Conservation (phyloP, 2,797 vertebrate species). For the Notolabrus celidotus region DNA sequence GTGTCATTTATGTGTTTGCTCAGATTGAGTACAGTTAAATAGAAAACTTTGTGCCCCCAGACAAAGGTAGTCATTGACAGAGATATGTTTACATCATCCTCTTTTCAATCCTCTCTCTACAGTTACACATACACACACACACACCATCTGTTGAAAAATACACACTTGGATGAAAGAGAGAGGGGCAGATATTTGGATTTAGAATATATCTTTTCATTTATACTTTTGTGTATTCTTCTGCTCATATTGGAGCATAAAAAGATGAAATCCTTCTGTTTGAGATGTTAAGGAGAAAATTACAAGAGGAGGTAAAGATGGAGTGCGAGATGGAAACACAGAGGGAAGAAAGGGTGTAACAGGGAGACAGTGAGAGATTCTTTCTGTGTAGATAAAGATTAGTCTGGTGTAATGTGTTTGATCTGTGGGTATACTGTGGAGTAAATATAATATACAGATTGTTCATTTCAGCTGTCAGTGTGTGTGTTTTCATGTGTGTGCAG, state of each 20-base stretch:
- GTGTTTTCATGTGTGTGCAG: neutral
- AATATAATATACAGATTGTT: no score
- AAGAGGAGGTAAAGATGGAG: slow-evolving; percentile 16
- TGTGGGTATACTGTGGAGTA: neutral
- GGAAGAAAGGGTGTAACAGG: slow-evolving; percentile 20
- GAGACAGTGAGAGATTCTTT: slow-evolving; percentile 21
- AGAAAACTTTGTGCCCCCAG: no score
- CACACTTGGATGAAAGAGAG: neutral
- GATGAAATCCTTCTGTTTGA: slow-evolving; percentile 51
- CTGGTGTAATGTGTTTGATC: no score
- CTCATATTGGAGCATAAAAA: slow-evolving; percentile 50
- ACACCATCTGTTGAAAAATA: slow-evolving; percentile 7
- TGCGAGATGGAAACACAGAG: neutral
- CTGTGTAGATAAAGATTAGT: neutral
- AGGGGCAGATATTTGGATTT: slow-evolving; percentile 42
- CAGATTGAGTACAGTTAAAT: no score
- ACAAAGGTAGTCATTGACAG: no score
- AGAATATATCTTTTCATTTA: slow-evolving; percentile 41
- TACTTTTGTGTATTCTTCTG: slow-evolving; percentile 44
- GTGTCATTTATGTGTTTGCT: no score
- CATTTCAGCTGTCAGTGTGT: neutral
- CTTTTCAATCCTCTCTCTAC: no score
- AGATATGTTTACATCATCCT: no score
- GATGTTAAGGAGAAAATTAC: slow-evolving; percentile 43
- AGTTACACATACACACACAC: slow-evolving; percentile 4